Conservation (phyloP, 2,113 vertebrate genomes). For the Saguinus midas region DNA sequence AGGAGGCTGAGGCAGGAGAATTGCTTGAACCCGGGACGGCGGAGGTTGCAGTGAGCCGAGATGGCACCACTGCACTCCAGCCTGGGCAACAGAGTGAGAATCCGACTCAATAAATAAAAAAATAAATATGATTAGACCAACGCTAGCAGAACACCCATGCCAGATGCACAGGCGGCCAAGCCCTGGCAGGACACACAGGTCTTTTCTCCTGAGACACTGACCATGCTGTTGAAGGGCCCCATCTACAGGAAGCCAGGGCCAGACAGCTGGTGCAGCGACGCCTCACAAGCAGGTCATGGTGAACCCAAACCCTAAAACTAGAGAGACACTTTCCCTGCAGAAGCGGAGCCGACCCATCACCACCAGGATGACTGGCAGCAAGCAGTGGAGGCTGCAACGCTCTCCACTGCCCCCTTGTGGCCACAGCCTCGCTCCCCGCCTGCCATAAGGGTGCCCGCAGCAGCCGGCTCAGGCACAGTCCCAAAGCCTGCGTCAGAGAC, state of each 20-base stretch:
- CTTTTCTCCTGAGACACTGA: not conserved
- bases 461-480: not conserved
- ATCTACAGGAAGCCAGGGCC: not conserved
- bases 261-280: not conserved
- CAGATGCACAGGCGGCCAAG: too few species aligned
- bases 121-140: not conserved
- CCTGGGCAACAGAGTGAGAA: not conserved
- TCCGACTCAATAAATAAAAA: not conserved
- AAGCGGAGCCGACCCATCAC: not conserved
- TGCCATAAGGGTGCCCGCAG: not conserved
- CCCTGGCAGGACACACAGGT: not conserved
- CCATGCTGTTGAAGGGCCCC: not conserved
- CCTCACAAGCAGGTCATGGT: not conserved
- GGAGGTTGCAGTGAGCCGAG: too few species aligned
- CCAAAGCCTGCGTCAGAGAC: not conserved
- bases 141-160: not conserved
- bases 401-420: slow-evolving; percentile 48
- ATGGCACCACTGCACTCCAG: not conserved
- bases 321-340: not conserved
- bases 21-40: too few species aligned
- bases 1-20: too few species aligned
- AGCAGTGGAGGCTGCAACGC: not conserved
- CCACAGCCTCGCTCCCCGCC: not conserved
- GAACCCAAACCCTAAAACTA: not conserved
- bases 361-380: not conserved